phyloP scores from a whole-genome alignment of 2,113 vertebrate species.

The Passer domesticus region DNA sequence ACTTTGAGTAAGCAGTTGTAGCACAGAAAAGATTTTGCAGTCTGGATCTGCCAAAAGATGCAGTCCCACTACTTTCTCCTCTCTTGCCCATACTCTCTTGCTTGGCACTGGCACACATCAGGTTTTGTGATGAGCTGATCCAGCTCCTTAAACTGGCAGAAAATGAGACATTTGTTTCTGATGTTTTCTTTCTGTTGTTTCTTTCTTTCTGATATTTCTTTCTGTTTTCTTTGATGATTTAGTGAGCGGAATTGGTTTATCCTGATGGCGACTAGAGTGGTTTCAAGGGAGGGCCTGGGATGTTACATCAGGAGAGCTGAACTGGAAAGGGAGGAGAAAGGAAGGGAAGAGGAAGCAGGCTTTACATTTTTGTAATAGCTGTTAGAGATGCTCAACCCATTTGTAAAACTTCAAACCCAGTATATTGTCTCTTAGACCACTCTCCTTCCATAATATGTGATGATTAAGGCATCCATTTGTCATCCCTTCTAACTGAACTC shows the following conservation, averaged over 20 bases:
- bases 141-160: background rate
- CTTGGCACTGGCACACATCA: background rate
- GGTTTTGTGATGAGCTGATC: background rate
- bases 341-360: background rate
- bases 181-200: too few species aligned
- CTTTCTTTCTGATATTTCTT: too few species aligned
- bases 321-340: background rate
- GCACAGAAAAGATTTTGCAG: background rate
- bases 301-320: background rate
- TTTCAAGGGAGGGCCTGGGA: background rate
- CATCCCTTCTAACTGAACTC: background rate
- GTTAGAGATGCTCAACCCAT: background rate
- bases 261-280: background rate
- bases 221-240: background rate
- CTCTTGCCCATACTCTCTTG: background rate
- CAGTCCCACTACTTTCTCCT: background rate
- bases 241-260: background rate
- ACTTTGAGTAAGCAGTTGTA: background rate
- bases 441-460: background rate
- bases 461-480: background rate
- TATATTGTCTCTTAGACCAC: background rate
- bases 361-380: background rate
- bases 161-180: background rate
- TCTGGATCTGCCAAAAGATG: background rate
- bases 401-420: background rate